Percentiles rank a stretch among this genome's conserved stretches.
phyloP scores from a whole-genome alignment of 2,113 vertebrate genomes.

The Sprattus sprattus region DNA sequence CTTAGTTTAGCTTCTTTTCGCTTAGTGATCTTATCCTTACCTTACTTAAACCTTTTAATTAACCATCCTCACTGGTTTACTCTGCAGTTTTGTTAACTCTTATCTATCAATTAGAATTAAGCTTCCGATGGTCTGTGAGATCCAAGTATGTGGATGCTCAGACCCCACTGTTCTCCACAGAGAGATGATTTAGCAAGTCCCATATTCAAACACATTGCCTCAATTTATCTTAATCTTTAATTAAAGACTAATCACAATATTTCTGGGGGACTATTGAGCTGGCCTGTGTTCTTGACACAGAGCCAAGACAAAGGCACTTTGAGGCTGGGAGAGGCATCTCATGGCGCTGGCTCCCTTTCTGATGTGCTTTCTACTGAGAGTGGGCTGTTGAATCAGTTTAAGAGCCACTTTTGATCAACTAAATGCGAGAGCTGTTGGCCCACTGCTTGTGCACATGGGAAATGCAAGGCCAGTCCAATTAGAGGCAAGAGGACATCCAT shows the following conservation, averaged over 20 bases:
- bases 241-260: background rate
- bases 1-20: background rate
- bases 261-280: background rate
- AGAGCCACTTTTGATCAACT: no score
- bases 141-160: background rate
- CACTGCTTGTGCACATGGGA: background rate
- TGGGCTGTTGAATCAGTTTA: background rate
- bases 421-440: no score
- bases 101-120: background rate
- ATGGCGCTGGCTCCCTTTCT: background rate
- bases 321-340: background rate
- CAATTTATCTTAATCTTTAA: background rate
- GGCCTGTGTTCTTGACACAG: no score
- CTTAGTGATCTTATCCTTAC: background rate
- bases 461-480: background rate
- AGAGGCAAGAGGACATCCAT: background rate
- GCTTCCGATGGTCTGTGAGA: background rate
- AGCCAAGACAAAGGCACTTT: background rate
- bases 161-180: background rate
- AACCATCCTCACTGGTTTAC: background rate
- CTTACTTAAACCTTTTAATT: background rate
- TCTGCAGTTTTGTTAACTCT: background rate
- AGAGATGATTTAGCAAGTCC: background rate
- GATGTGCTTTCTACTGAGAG: background rate
- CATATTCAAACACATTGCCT: background rate